phyloP scores from a whole-genome alignment of 92 coral and sea anemone genomes.

The Micromussa lordhowensis region DNA sequence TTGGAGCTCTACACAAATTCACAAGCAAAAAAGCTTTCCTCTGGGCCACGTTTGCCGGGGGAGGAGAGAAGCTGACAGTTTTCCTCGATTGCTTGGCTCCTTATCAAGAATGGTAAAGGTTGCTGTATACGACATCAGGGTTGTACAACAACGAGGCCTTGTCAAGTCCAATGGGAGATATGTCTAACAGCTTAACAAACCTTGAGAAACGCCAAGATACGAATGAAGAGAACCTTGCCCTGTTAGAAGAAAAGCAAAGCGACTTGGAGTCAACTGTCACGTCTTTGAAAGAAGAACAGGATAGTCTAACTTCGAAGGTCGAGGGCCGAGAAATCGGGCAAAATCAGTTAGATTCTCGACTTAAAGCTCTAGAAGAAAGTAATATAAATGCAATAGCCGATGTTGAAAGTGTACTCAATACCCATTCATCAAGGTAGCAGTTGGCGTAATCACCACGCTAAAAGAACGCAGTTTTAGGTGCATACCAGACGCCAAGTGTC shows the following conservation, averaged over 20 bases:
- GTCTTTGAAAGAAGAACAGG: slow-evolving; percentile 15
- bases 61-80: slow-evolving; percentile 55
- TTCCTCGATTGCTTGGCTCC: slow-evolving; percentile 64
- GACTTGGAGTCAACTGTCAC: background rate
- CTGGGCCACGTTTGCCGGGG: slow-evolving; percentile 60
- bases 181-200: background rate
- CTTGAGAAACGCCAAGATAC: slow-evolving; percentile 5
- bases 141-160: background rate
- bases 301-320: background rate
- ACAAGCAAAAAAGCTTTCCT: slow-evolving; percentile 68
- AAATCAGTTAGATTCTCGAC: background rate
- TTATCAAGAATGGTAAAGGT: slow-evolving; percentile 72
- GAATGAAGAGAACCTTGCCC: slow-evolving; percentile 2
- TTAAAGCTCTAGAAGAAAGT: slow-evolving; percentile 11
- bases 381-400: background rate
- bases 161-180: slow-evolving; percentile 7
- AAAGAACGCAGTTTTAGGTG: background rate
- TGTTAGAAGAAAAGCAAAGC: slow-evolving; percentile 5
- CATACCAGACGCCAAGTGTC: no score
- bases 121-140: background rate
- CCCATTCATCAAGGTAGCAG: background rate
- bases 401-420: background rate
- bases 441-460: background rate
- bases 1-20: slow-evolving; percentile 51
- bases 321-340: slow-evolving; percentile 39